Evolutionary conservation across 1,140 invertebrate genomes (phyloP), one percentile per base, ranked within the genome.

Genomic region (Cotesia vestalis): DNA sequence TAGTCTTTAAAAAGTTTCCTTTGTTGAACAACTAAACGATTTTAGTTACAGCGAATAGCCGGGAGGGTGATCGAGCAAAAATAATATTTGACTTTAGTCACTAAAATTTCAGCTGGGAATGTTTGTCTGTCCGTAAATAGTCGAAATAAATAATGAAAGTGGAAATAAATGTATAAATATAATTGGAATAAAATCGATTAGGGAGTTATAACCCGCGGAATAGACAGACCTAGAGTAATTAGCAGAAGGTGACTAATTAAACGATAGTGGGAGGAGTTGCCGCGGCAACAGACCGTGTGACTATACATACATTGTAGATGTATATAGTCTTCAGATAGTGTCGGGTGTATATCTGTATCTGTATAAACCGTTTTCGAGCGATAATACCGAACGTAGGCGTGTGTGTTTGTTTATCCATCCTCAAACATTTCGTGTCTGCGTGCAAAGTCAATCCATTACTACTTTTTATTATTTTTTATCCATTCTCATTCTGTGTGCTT

Each of bases 201-300:
- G 57, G 57, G 14, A 59, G 67, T 60, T 60, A 59, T 57, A n/a
- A 68, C 14, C 67, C 66, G 40, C 67, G 34, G 52, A 69, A 36
- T 57, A 69, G 57, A 59, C 57, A 59, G n/a, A 59, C 57, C 53
- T 55, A 46, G 67, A 66, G 67, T 69, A 69, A 69, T 69, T 69
- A 69, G 67, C 67, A 69, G 67, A 69, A 69, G 67, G 67, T 69
- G 67, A 69, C 67, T 69, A 69, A 69, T 69, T 69, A 69, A 69
- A 69, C 67, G 67, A 69, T 69, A 59, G 64, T 14, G 40, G 6
- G 40, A 46, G 55, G 35, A 69, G 67, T 69, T 69, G 57, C 67
- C 67, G 67, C 67, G 67, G 67, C 55, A 69, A 69, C 67, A 69
- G 55, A 55, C 67, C 36, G 35, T 57, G 36, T 55, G 38, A 55